These are phyloP conservation scores for Megalopta genalis DNA, from an alignment of 1,140 invertebrate species.

Conservation along the genomic window DNA sequence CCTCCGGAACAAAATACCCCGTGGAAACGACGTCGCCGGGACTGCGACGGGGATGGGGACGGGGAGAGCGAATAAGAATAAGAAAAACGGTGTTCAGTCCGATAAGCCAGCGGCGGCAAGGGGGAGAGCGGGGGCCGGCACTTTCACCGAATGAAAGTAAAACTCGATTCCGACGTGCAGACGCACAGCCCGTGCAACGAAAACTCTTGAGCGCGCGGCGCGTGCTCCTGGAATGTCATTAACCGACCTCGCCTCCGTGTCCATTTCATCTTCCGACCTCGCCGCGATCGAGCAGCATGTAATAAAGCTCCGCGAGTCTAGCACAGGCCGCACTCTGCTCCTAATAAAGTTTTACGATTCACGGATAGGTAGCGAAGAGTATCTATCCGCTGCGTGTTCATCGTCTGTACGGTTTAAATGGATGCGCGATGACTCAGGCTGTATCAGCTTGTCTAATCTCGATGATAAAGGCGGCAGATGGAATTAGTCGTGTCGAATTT, in stretches of 20 bases:
- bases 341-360: conserved; percentile 50
- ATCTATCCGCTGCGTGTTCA: background rate
- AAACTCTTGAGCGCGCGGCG: conserved; percentile 17
- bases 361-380: background rate
- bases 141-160: conserved; percentile 68
- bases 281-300: conserved; percentile 11
- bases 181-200: conserved; percentile 7
- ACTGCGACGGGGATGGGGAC: background rate
- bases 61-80: conserved; percentile 25
- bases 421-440: background rate
- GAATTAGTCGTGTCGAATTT: background rate
- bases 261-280: conserved; percentile 43
- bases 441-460: too few relatives aligned
- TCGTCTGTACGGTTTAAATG: background rate
- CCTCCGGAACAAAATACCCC: conserved; percentile 27
- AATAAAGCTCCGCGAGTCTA: conserved; percentile 28
- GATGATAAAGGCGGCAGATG: background rate
- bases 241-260: conserved; percentile 52
- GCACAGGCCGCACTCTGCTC: background rate
- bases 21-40: conserved; percentile 13
- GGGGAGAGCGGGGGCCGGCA: conserved; percentile 36
- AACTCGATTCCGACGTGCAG: conserved; percentile 58
- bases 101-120: conserved; percentile 46
- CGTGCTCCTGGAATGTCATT: conserved; percentile 51
- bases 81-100: conserved; percentile 50